Percentiles rank a stretch among this genome's conserved stretches.
These are phyloP conservation scores for Steinernema hermaphroditum DNA, from an alignment of 2,888 invertebrate species.

Conservation along the genomic window DNA sequence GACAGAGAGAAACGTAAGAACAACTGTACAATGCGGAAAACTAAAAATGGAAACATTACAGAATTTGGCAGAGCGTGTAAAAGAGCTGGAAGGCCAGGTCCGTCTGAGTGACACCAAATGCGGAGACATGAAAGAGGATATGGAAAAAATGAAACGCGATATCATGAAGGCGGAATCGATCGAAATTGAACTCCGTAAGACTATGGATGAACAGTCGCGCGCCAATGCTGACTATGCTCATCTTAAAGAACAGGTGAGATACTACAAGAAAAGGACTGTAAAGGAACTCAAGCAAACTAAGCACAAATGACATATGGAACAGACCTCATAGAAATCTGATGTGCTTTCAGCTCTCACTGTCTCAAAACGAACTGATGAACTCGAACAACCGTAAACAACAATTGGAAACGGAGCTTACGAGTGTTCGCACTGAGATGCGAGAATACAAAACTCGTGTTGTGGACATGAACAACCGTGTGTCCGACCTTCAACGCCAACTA, in stretches of 20 bases:
- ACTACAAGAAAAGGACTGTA: no score
- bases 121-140: slow-evolving; percentile 59
- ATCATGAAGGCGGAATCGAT: slow-evolving; percentile 57
- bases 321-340: no score
- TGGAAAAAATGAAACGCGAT: slow-evolving; percentile 59
- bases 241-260: slow-evolving; percentile 54
- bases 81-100: slow-evolving; percentile 60
- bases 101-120: slow-evolving; percentile 60
- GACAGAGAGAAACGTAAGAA: slow-evolving; percentile 53
- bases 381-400: slow-evolving; percentile 55
- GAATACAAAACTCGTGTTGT: slow-evolving; percentile 61
- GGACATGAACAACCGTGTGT: slow-evolving; percentile 59
- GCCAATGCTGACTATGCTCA: slow-evolving; percentile 53
- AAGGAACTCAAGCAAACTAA: no score
- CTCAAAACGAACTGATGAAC: slow-evolving; percentile 59
- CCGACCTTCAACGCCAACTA: slow-evolving; percentile 63
- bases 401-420: slow-evolving; percentile 60
- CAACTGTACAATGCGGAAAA: not conserved
- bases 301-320: not conserved
- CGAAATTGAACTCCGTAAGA: slow-evolving; percentile 60
- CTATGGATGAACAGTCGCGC: slow-evolving; percentile 55
- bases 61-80: slow-evolving; percentile 58
- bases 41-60: slow-evolving; percentile 19
- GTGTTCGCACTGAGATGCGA: slow-evolving; percentile 58
- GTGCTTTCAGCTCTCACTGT: slow-evolving; percentile 42